A percentile compares a stretch with the other conserved stretches of the same genome.
Conservation (phyloP, 2,113 vertebrate genomes). For the Sclerurus mexicanus region DNA sequence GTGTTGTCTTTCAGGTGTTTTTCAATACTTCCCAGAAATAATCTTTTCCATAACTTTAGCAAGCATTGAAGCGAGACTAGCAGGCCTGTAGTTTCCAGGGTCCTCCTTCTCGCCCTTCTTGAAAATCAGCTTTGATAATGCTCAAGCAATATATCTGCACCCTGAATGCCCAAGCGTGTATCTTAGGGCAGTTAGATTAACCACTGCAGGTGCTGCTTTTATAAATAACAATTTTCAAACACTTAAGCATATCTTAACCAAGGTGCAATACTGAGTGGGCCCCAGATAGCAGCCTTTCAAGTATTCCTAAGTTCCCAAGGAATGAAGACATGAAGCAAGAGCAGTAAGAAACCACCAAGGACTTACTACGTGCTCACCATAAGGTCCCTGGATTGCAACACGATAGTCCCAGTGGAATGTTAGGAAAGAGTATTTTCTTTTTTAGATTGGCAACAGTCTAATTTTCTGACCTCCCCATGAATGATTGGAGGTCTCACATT, state of each 20-base stretch:
- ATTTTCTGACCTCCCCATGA: background rate
- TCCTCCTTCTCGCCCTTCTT: background rate
- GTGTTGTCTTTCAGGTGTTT: background rate
- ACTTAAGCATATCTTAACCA: background rate
- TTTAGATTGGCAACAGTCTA: background rate
- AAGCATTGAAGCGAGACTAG: background rate
- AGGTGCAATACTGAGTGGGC: background rate
- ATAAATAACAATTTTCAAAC: background rate
- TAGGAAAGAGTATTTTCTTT: background rate
- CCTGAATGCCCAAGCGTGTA: background rate
- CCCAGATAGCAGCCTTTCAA: background rate
- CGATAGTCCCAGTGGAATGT: background rate
- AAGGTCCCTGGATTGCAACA: background rate
- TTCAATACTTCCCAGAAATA: background rate
- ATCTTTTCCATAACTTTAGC: background rate
- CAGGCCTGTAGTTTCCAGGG: background rate
- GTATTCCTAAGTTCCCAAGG: background rate
- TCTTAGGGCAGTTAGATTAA: background rate
- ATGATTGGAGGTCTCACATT: slow-evolving; percentile 18
- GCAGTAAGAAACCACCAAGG: background rate
- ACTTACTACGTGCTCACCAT: background rate
- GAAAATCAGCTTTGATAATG: background rate
- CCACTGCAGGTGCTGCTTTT: background rate
- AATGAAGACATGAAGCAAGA: background rate
- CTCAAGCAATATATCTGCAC: background rate